Evolutionary conservation across 2,888 invertebrate species (phyloP).

Genomic region (Erynnis tages): DNA sequence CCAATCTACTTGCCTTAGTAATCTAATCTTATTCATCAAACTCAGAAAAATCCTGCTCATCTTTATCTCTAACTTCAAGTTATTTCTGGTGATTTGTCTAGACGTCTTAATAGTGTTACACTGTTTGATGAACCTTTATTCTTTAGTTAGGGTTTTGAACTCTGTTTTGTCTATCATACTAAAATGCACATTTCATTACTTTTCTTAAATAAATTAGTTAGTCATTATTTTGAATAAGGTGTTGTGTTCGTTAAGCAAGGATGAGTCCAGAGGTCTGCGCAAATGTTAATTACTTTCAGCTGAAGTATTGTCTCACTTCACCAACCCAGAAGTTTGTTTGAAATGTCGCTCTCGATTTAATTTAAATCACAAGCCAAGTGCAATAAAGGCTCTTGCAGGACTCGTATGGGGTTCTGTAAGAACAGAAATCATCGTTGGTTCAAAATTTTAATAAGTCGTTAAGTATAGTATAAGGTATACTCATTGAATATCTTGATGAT

Average conservation of each 20-base stretch:
- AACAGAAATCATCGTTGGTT: no score
- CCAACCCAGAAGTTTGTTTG: not conserved
- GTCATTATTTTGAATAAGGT: conserved; percentile 1
- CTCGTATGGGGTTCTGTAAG: no score
- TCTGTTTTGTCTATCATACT: conserved; percentile 8
- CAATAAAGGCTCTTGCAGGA: no score
- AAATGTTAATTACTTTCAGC: conserved; percentile 4
- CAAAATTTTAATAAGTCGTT: no score
- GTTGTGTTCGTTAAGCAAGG: not conserved
- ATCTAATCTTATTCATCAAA: not conserved
- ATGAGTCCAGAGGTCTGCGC: not conserved
- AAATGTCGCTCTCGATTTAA: not conserved
- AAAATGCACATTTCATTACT: not conserved
- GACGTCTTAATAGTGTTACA: conserved; percentile 32
- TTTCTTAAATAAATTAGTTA: conserved; percentile 10
- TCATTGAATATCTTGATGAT: no score
- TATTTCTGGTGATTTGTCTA: conserved; percentile 30
- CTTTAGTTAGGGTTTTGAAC: conserved; percentile 28
- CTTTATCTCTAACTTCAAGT: no score
- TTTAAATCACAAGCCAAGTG: no score
- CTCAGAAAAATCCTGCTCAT: not conserved
- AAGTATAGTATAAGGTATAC: no score
- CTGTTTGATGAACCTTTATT: conserved; percentile 28
- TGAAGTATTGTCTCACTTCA: not conserved
- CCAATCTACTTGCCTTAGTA: not conserved